These are phyloP conservation scores for Pogonocichla stellata DNA, from an alignment of 2,113 vertebrate species.

Conservation along the genomic window DNA sequence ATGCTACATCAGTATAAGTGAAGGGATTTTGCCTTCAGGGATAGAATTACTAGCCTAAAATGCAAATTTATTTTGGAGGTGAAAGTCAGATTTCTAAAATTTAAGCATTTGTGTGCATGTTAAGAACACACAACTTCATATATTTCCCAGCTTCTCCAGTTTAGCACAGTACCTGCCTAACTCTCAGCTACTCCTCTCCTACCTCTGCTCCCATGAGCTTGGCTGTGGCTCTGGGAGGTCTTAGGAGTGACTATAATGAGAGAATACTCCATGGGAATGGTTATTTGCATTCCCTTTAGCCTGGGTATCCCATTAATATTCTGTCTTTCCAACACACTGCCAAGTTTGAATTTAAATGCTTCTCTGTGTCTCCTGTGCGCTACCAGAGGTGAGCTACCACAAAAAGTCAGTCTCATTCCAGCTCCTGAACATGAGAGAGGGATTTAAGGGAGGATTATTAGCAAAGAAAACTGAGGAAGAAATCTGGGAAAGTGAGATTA, in stretches of 20 bases:
- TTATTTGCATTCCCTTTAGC: conserved; percentile 29
- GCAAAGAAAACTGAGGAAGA: not conserved
- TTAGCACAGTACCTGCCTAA: not conserved
- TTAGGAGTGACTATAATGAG: not conserved
- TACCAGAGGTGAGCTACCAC: not conserved
- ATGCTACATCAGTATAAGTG: not conserved
- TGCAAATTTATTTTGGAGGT: not conserved
- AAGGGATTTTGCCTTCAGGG: not conserved
- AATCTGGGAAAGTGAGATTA: not conserved
- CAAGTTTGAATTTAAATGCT: not conserved
- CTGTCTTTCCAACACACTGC: not conserved
- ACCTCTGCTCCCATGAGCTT: not conserved
- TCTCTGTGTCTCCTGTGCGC: not conserved
- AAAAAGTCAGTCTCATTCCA: not conserved
- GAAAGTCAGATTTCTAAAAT: not conserved
- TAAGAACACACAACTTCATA: rapidly evolving
- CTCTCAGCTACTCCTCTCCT: not conserved
- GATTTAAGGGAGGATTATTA: not conserved
- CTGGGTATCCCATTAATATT: conserved; percentile 5
- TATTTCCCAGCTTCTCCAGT: not conserved
- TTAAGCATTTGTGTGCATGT: not conserved
- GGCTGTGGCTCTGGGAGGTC: not conserved
- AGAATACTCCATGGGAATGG: not conserved
- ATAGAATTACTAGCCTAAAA: not conserved
- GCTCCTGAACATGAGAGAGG: not conserved